A percentile compares a stretch with the other conserved stretches of the same genome.
These are phyloP conservation scores for Acridotheres tristis DNA, from an alignment of 2,797 vertebrate genomes.

Conservation along the genomic window DNA sequence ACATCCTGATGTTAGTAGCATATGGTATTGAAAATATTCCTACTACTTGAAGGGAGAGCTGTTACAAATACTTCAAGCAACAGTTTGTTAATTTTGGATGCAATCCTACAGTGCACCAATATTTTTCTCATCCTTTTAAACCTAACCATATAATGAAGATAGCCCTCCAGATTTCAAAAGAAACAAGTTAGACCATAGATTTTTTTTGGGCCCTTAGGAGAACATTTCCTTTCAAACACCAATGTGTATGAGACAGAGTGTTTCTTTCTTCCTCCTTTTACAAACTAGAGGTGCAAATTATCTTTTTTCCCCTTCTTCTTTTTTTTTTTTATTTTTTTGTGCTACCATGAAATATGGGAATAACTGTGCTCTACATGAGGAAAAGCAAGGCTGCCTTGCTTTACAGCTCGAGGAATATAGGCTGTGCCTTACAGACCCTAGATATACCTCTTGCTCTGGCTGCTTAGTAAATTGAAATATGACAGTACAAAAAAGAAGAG, in stretches of 20 bases:
- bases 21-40: slow-evolving; percentile 54
- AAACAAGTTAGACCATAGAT: accelerated
- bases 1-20: slow-evolving; percentile 60
- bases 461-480: not conserved
- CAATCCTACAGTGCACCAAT: not conserved
- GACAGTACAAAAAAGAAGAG: not conserved
- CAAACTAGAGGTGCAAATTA: not conserved
- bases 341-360: not conserved
- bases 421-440: not conserved
- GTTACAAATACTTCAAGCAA: slow-evolving; percentile 49
- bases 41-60: slow-evolving; percentile 12
- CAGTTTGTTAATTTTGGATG: slow-evolving; percentile 28
- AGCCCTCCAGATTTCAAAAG: not conserved
- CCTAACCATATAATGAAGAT: not conserved
- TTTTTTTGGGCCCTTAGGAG: not conserved
- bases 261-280: not conserved
- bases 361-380: not conserved
- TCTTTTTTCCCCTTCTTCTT: accelerated
- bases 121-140: slow-evolving; percentile 8
- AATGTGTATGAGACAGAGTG: not conserved
- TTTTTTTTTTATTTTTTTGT: not conserved
- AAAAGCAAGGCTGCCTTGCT: not conserved
- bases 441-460: not conserved
- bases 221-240: not conserved
- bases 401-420: not conserved